A percentile compares a stretch with the other conserved stretches of the same genome.
Evolutionary conservation across 2,888 invertebrate genomes (phyloP).

Genomic region (Stomorhina lunata): DNA sequence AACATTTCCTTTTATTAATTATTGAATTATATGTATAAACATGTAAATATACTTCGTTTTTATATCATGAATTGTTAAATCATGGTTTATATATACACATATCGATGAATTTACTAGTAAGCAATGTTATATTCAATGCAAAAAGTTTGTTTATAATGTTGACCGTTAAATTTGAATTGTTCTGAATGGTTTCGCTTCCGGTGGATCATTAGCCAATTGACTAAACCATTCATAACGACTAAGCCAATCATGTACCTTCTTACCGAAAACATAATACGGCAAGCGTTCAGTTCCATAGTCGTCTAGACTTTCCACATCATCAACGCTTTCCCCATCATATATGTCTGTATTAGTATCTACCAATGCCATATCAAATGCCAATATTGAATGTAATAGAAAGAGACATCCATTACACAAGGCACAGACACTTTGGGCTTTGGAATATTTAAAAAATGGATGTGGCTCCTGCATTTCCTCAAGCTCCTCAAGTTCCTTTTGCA

Average conservation of each 20-base stretch:
- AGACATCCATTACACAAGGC: constrained; percentile 69
- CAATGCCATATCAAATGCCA: constrained; percentile 69
- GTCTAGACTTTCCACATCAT: neutral
- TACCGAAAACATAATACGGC: constrained; percentile 66
- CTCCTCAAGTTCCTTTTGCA: constrained; percentile 2
- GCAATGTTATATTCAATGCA: no score
- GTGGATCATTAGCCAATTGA: neutral
- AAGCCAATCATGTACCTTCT: constrained; percentile 61
- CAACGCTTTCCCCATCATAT: neutral
- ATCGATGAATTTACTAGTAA: no score
- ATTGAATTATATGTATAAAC: no score
- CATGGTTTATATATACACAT: no score
- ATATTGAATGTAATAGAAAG: constrained; percentile 71
- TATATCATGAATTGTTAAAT: no score
- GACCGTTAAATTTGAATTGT: neutral
- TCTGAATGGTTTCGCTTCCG: neutral
- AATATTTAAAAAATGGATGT: constrained; percentile 71
- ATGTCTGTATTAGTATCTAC: neutral
- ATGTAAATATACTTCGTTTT: no score
- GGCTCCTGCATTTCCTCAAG: constrained; percentile 65
- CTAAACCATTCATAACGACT: constrained; percentile 67
- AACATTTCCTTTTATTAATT: no score
- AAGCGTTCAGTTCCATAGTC: constrained; percentile 50
- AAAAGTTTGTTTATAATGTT: no score
- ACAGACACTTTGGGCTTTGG: constrained; percentile 72